Percentiles rank a stretch among this genome's conserved stretches.
Evolutionary conservation across 2,888 invertebrate species (phyloP).

Genomic region (Sinohyriopsis cumingii): DNA sequence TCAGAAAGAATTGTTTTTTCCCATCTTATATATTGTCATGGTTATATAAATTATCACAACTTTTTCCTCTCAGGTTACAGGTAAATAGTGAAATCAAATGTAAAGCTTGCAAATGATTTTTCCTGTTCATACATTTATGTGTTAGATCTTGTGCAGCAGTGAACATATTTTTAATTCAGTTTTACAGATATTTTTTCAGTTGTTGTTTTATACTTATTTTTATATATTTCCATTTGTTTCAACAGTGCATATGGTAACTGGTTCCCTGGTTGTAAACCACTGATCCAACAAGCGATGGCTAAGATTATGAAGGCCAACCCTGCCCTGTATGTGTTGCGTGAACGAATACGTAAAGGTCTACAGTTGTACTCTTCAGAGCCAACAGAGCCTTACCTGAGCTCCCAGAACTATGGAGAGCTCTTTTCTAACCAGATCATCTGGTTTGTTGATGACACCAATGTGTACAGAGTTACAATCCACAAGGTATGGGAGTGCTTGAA

Average conservation of each 20-base stretch:
- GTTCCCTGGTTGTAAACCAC: constrained; percentile 99
- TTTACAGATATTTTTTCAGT: too few species aligned
- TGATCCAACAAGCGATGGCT: constrained; percentile 99
- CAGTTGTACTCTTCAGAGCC: constrained; percentile 99
- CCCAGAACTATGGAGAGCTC: constrained; percentile 99
- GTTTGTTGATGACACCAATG: constrained; percentile 99
- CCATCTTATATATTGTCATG: too few species aligned
- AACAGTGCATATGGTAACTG: constrained; percentile 96
- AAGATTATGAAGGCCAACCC: constrained; percentile 99
- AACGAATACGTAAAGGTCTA: constrained; percentile 97
- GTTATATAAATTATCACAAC: too few species aligned
- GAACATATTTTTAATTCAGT: too few species aligned
- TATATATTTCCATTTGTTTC: constrained; percentile 4
- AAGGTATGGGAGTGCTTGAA: constrained; percentile 76
- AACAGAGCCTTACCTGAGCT: constrained; percentile 98
- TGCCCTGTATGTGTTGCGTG: constrained; percentile 95
- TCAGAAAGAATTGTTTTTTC: too few species aligned
- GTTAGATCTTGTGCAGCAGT: too few species aligned
- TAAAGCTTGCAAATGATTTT: too few species aligned
- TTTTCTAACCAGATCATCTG: constrained; percentile 99
- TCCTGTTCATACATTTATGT: too few species aligned
- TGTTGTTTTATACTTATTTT: too few species aligned
- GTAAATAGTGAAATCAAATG: too few species aligned
- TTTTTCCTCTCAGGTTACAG: too few species aligned
- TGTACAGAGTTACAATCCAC: constrained; percentile 99